Conservation (phyloP, 2,888 invertebrate genomes). For the Brachylomia viminalis region DNA sequence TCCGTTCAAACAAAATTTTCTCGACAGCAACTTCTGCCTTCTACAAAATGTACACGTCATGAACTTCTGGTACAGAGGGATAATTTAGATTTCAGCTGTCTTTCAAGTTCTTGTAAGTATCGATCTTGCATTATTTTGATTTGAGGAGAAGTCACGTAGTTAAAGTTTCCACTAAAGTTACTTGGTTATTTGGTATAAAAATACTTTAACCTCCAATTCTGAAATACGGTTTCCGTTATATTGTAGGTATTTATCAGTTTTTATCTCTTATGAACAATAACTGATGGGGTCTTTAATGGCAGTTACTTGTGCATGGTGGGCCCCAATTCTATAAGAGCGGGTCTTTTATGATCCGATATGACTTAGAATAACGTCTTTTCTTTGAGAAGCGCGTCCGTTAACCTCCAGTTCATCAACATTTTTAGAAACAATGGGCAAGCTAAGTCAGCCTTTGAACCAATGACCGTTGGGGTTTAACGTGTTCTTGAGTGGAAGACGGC, state of each 20-base stretch:
- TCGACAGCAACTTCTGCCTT: neutral
- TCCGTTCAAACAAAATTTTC: neutral
- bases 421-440: neutral
- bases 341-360: conserved; percentile 3
- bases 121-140: neutral
- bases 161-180: conserved; percentile 17
- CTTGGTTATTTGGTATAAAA: conserved; percentile 4
- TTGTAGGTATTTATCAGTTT: conserved; percentile 19
- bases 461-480: neutral
- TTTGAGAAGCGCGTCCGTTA: neutral
- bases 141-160: conserved; percentile 19
- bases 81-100: conserved; percentile 18
- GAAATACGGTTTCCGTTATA: conserved; percentile 16
- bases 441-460: neutral
- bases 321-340: conserved; percentile 6
- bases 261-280: conserved; percentile 16
- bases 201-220: conserved; percentile 2
- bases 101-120: conserved; percentile 10
- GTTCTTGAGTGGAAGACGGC: neutral
- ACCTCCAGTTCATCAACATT: neutral
- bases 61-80: neutral
- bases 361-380: neutral
- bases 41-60: neutral
- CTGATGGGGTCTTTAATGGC: conserved; percentile 6
- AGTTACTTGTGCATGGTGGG: conserved; percentile 23